phyloP scores from a whole-genome alignment of 2,888 invertebrate species.

The Leucophora obtusa region DNA sequence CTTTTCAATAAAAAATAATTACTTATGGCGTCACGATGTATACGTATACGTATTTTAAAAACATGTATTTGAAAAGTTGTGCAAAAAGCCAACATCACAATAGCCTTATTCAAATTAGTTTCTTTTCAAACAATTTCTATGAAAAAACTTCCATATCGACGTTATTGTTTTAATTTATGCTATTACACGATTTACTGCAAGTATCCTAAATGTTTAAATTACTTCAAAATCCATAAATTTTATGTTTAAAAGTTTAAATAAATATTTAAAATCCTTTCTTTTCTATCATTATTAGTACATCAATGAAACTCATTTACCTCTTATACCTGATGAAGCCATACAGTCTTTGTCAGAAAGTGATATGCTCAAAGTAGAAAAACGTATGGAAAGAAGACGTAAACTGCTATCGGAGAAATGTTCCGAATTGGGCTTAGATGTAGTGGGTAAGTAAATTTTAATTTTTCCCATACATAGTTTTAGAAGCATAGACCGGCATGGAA shows the following conservation, averaged over 20 bases:
- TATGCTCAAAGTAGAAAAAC: slow-evolving; percentile 77
- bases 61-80: too few species aligned
- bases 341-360: slow-evolving; percentile 76
- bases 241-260: slow-evolving; percentile 5
- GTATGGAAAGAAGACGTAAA: slow-evolving; percentile 77
- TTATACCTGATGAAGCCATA: slow-evolving; percentile 77
- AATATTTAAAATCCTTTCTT: slow-evolving; percentile 43
- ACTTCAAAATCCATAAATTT: not conserved
- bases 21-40: too few species aligned
- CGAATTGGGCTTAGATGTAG: slow-evolving; percentile 76
- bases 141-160: too few species aligned
- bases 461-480: too few species aligned
- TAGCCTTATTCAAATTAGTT: too few species aligned
- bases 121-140: too few species aligned
- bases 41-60: too few species aligned
- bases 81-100: too few species aligned
- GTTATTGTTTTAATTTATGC: not conserved
- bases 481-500: too few species aligned
- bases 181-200: not conserved
- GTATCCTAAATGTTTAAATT: not conserved
- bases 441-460: too few species aligned
- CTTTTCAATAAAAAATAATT: too few species aligned
- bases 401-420: slow-evolving; percentile 77
- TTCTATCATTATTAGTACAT: slow-evolving; percentile 70
- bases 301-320: slow-evolving; percentile 77